Percentiles rank a stretch among this genome's conserved stretches.
phyloP scores from a whole-genome alignment of 1,140 invertebrate species.

The Lepidurus packardi region DNA sequence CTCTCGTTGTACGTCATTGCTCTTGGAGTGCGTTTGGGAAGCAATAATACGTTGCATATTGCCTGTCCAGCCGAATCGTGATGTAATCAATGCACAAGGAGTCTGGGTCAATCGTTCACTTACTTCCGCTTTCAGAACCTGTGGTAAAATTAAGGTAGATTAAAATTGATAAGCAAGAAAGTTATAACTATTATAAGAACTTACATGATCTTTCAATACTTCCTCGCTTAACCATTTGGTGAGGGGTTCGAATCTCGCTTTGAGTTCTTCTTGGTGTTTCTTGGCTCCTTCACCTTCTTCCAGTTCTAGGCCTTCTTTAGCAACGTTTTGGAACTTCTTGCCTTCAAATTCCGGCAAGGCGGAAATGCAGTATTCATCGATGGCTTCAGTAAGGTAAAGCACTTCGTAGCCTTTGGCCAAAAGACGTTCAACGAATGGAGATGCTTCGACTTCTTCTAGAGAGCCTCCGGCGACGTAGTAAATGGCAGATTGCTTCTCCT shows the following conservation, averaged over 20 bases:
- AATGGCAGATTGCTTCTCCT: slow-evolving; percentile 91
- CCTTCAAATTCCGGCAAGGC: slow-evolving; percentile 97
- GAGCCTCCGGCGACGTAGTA: slow-evolving; percentile 92
- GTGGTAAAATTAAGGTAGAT: slow-evolving; percentile 31
- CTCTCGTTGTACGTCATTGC: slow-evolving; percentile 55
- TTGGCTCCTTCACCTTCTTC: slow-evolving; percentile 76
- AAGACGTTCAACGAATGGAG: slow-evolving; percentile 92
- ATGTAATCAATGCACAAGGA: slow-evolving; percentile 60
- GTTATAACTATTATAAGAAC: not conserved
- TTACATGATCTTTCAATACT: slow-evolving; percentile 74
- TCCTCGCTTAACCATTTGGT: slow-evolving; percentile 84
- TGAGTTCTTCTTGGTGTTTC: slow-evolving; percentile 70
- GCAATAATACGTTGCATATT: slow-evolving; percentile 67
- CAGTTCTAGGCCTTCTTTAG: slow-evolving; percentile 92
- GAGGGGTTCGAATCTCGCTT: slow-evolving; percentile 81
- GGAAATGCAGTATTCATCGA: slow-evolving; percentile 97
- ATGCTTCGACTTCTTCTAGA: slow-evolving; percentile 80
- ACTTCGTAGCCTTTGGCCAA: slow-evolving; percentile 95
- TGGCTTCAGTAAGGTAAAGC: slow-evolving; percentile 88
- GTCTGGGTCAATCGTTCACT: slow-evolving; percentile 58
- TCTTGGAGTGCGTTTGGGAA: slow-evolving; percentile 62
- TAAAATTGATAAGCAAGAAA: slow-evolving; percentile 29
- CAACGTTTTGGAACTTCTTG: slow-evolving; percentile 99
- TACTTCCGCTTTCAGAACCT: slow-evolving; percentile 58
- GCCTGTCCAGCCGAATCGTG: slow-evolving; percentile 61